A percentile compares a stretch with the other conserved stretches of the same genome.
phyloP scores from a whole-genome alignment of 2,888 invertebrate species.

The Mimachlamys varia region DNA sequence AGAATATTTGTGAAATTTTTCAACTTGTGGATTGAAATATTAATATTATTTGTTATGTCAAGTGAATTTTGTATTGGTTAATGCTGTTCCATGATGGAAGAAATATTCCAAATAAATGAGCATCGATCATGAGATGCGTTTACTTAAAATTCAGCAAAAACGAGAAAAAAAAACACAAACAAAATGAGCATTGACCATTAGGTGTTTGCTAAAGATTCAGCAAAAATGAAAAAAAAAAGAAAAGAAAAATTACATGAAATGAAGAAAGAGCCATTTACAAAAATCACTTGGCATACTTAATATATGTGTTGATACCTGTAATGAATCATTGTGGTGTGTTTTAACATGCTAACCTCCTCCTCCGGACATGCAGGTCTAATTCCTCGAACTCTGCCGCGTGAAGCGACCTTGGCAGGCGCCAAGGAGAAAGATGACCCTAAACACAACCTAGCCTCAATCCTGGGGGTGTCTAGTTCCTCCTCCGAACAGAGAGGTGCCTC shows the following conservation, averaged over 20 bases:
- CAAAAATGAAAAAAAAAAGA: background rate
- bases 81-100: background rate
- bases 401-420: conserved; percentile 1
- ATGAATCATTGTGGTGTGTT: background rate
- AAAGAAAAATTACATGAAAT: background rate
- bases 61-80: background rate
- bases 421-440: conserved; percentile 11
- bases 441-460: conserved; percentile 16
- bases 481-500: conserved; percentile 21
- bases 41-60: background rate
- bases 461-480: background rate
- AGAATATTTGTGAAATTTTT: background rate
- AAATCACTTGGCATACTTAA: background rate
- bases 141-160: too few species aligned
- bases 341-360: conserved; percentile 18
- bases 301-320: background rate
- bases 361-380: conserved; percentile 5
- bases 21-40: background rate
- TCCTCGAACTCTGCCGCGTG: conserved; percentile 25
- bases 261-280: background rate
- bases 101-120: too few species aligned
- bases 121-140: too few species aligned
- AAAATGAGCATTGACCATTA: too few species aligned
- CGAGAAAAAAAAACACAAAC: too few species aligned
- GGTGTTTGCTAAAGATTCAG: too few species aligned